These are phyloP conservation scores for Synanthedon tipuliformis DNA, from an alignment of 2,888 invertebrate genomes.

Conservation along the genomic window DNA sequence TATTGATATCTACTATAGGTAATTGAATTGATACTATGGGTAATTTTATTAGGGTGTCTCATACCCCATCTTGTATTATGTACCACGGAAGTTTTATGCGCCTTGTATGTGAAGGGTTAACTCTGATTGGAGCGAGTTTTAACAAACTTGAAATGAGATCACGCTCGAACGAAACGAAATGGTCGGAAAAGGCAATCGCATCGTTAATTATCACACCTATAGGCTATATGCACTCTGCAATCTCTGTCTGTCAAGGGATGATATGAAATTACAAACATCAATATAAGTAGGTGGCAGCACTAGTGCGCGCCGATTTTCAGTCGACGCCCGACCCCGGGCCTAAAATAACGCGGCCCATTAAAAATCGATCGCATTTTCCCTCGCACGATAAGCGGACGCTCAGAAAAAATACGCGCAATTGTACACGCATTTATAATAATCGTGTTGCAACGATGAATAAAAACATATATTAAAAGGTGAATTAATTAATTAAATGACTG, in stretches of 20 bases:
- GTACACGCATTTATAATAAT: not conserved
- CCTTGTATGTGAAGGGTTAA: too few species aligned
- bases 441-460: not conserved
- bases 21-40: too few species aligned
- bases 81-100: too few species aligned
- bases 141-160: not conserved
- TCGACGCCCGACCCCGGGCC: conserved; percentile 52
- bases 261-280: conserved; percentile 15
- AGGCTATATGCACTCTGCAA: not conserved
- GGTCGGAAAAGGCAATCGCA: not conserved
- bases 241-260: not conserved
- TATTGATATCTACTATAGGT: too few species aligned
- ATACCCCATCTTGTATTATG: too few species aligned
- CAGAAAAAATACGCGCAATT: not conserved
- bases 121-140: too few species aligned
- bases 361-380: conserved; percentile 4
- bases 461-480: not conserved
- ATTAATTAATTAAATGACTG: conserved; percentile 13
- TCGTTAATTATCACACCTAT: not conserved
- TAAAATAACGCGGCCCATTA: conserved; percentile 11
- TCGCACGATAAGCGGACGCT: not conserved
- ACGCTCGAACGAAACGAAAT: not conserved
- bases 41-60: too few species aligned
- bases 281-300: conserved; percentile 26
- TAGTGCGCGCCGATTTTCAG: conserved; percentile 16